phyloP scores from a whole-genome alignment of 1,140 invertebrate species.

The Drosophila lacertosa region DNA sequence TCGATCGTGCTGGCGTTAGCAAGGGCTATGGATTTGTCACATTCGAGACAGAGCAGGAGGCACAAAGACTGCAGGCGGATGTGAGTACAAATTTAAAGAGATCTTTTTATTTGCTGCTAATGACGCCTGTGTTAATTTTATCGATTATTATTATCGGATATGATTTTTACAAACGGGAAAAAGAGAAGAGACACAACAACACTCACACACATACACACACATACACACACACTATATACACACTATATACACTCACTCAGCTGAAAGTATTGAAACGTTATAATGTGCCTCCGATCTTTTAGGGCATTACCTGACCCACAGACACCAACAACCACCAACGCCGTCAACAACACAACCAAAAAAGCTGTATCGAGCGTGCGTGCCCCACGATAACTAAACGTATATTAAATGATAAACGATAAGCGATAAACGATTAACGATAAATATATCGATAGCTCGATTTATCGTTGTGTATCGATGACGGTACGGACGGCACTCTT shows the following conservation, averaged over 20 bases:
- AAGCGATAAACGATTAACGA: too few relatives aligned
- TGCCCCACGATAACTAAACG: conserved; percentile 1
- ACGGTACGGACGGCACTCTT: conserved; percentile 72
- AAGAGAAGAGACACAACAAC: conserved; percentile 11
- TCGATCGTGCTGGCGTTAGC: conserved; percentile 95
- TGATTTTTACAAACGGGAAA: conserved; percentile 23
- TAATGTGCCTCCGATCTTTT: conserved; percentile 78
- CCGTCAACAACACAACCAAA: conserved; percentile 42
- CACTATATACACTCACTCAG: conserved; percentile 10
- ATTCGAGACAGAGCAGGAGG: conserved; percentile 96
- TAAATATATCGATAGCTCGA: conserved; percentile 24
- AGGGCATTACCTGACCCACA: conserved; percentile 68
- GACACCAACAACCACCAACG: conserved; percentile 26
- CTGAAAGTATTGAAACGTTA: conserved; percentile 39
- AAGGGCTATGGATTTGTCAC: conserved; percentile 98
- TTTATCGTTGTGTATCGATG: conserved; percentile 63
- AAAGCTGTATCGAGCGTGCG: conserved; percentile 2
- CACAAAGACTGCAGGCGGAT: conserved; percentile 89
- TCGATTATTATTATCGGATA: conserved; percentile 22
- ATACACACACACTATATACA: conserved; percentile 6
- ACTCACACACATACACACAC: conserved; percentile 1
- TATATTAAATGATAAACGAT: background rate
- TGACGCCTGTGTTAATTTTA: conserved; percentile 38
- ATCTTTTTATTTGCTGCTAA: conserved; percentile 49
- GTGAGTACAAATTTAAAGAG: conserved; percentile 84